Base-by-base conservation (phyloP, 2,113 vertebrate species). In the Dendropsophus ebraccatus region DNA sequence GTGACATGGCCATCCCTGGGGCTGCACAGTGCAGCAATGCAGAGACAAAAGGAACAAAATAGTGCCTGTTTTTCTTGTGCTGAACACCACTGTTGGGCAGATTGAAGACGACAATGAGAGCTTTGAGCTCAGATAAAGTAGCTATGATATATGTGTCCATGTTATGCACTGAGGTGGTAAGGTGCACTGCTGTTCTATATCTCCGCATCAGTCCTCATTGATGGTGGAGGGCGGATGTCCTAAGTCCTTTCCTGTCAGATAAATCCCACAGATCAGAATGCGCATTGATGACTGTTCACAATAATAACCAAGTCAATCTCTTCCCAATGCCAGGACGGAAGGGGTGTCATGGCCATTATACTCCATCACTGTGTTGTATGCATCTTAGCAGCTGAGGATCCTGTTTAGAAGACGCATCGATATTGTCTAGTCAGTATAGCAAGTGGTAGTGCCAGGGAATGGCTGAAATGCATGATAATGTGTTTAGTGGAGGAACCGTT, bases 11-110 rank as follows among this genome's bases (percentile, higher is more conserved):
- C 62, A 56, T 79, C 84, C 84, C 84, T 47, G 75, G 84, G 84
- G 84, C 74, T 79, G 84, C 54, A 70, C 47, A 79, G 75, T 85
- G 75, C 75, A 85, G 84, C 84, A 85, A 85, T 69, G 84, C 75
- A 85, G 75, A 85, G 75, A 85, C 84, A 79, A 85, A 85, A 70
- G 84, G 49, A 79, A 67, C 23, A 79, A 69, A 85, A 79, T 85
- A 79, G 75, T 79, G 75, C 60, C 84, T 70, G 75, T 70, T 79
- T 65, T 74, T 65, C 75, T 19, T 54, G 30, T 69, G 73, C 70
- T 56, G 47, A 70, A 72, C 49, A 69, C 84, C 84, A 79, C 60
- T 70, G 32, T 32, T 32, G 54, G 50, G 28, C 84, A 85, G 60
- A 79, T 85, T 85, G 65, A 69, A 79, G 78, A 79, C 70, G 75